Percentiles rank a stretch among this genome's conserved stretches.
Evolutionary conservation across 2,113 vertebrate species (phyloP).

Genomic region (Amphilophus citrinellus): DNA sequence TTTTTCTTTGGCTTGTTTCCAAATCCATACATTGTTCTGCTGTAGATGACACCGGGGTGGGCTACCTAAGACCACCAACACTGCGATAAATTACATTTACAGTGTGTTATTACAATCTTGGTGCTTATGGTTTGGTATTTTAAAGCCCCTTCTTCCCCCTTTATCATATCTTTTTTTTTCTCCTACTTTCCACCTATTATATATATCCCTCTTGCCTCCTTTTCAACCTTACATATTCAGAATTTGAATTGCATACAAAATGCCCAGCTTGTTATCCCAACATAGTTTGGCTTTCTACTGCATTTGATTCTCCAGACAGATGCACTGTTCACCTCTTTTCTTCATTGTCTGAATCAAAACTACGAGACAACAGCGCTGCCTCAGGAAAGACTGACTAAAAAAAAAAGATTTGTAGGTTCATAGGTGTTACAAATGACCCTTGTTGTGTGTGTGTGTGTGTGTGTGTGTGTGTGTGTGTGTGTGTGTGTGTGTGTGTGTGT

Average conservation of each 20-base stretch:
- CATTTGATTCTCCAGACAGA: conserved; percentile 33
- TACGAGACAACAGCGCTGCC: conserved; percentile 54
- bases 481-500: conserved; percentile 45
- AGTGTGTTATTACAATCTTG: conserved; percentile 41
- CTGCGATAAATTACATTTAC: conserved; percentile 35
- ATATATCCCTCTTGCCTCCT: conserved; percentile 6
- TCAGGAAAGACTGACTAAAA: conserved; percentile 55
- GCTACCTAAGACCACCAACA: conserved; percentile 61
- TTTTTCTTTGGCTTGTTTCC: conserved; percentile 44
- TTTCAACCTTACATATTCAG: not conserved
- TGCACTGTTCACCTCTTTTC: conserved; percentile 15
- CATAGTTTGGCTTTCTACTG: not conserved
- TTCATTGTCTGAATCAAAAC: conserved; percentile 22
- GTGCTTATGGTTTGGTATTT: conserved; percentile 48
- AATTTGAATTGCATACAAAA: conserved; percentile 31
- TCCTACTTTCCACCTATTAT: not conserved
- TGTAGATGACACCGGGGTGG: conserved; percentile 38
- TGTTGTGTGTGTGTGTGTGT: conserved; percentile 44
- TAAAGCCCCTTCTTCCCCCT: not conserved
- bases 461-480: conserved; percentile 44
- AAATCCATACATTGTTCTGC: conserved; percentile 32
- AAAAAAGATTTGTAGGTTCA: conserved; percentile 57
- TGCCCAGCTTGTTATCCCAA: conserved; percentile 3
- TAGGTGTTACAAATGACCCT: conserved; percentile 75
- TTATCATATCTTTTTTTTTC: not conserved